These are phyloP conservation scores for Perca flavescens DNA, from an alignment of 2,113 vertebrate species.

Conservation along the genomic window DNA sequence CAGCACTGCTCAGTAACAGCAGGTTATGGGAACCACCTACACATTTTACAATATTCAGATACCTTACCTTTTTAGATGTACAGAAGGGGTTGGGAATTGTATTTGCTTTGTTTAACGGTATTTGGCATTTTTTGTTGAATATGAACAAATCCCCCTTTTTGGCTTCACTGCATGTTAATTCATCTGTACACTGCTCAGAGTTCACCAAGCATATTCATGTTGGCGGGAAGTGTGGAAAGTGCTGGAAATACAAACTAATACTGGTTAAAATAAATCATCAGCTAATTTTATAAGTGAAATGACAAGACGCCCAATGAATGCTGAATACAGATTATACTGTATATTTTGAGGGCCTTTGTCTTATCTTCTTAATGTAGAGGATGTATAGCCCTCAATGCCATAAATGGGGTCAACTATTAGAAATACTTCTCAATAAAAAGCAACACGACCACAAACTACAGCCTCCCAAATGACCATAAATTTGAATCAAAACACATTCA, in stretches of 20 bases:
- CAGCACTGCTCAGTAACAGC: not conserved
- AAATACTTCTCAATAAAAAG: not conserved
- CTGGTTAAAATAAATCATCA: not conserved
- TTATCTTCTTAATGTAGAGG: not conserved
- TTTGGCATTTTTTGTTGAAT: not conserved
- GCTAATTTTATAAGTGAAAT: not conserved
- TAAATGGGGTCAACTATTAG: not conserved
- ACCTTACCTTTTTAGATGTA: not conserved
- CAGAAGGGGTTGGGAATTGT: not conserved
- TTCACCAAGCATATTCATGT: not conserved
- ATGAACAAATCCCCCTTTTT: not conserved
- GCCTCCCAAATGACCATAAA: not conserved
- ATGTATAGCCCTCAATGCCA: not conserved
- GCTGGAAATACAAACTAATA: conserved; percentile 3
- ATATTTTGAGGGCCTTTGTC: not conserved
- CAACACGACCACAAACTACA: not conserved
- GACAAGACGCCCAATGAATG: not conserved
- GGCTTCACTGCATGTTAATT: not conserved
- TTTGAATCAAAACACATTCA: not conserved
- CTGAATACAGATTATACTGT: not conserved
- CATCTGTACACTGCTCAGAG: not conserved
- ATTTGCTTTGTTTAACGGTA: not conserved
- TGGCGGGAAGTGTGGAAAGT: conserved; percentile 4
- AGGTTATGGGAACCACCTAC: not conserved
- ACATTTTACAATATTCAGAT: not conserved